Percentiles rank a stretch among this genome's conserved stretches.
phyloP scores from a whole-genome alignment of 2,888 invertebrate species.

The Pyrocoelia pectoralis region DNA sequence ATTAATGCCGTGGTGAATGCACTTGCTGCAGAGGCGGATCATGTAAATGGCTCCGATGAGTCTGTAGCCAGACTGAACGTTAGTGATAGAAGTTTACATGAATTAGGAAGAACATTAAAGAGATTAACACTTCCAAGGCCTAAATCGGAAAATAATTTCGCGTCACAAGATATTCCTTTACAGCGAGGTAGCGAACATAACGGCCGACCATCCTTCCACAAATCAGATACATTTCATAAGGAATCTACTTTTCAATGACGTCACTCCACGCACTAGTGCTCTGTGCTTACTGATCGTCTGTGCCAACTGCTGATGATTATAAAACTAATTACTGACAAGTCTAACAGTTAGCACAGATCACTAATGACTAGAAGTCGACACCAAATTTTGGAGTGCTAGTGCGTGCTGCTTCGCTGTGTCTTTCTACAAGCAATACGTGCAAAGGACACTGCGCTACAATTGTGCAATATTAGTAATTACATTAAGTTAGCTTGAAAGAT shows the following conservation, averaged over 20 bases:
- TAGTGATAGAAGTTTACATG: conserved; percentile 61
- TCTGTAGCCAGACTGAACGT: conserved; percentile 63
- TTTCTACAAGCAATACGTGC: conserved; percentile 52
- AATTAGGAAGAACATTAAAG: conserved; percentile 76
- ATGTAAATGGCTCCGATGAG: conserved; percentile 81
- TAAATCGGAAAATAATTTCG: conserved; percentile 85
- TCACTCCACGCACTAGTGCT: conserved; percentile 74
- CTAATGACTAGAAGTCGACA: conserved; percentile 36
- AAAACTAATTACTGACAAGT: conserved; percentile 24
- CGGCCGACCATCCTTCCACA: conserved; percentile 73
- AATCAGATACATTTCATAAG: conserved; percentile 82
- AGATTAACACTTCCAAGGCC: conserved; percentile 78
- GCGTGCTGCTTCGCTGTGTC: conserved; percentile 43
- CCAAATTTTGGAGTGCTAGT: conserved; percentile 42
- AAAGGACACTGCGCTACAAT: conserved; percentile 58
- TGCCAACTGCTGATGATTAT: conserved; percentile 32
- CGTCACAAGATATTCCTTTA: conserved; percentile 67
- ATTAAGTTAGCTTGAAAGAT: conserved; percentile 61
- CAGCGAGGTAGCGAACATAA: conserved; percentile 65
- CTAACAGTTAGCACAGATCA: conserved; percentile 34
- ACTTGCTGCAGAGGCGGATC: conserved; percentile 88
- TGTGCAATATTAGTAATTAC: conserved; percentile 61
- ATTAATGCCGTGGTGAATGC: conserved; percentile 94
- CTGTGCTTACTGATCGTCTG: conserved; percentile 39
- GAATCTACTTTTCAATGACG: conserved; percentile 74